These are phyloP conservation scores for Troglohyphantes excavatus DNA, from an alignment of 2,888 invertebrate species.

Conservation along the genomic window DNA sequence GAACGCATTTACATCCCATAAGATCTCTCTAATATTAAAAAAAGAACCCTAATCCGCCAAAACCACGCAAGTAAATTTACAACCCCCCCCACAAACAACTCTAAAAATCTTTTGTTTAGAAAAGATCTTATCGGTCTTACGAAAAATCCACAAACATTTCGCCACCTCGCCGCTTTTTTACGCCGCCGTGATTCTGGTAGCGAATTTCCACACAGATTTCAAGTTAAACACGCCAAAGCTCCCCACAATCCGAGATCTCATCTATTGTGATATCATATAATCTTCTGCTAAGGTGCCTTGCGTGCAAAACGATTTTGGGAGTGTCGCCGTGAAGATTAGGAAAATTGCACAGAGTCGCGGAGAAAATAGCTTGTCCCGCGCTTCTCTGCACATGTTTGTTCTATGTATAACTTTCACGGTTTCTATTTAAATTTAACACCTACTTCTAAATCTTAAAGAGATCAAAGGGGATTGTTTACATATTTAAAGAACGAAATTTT, in stretches of 20 bases:
- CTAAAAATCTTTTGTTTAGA: constrained; percentile 24
- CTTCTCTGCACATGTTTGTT: no score
- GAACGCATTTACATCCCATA: no score
- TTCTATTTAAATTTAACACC: constrained; percentile 13
- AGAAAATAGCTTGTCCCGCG: background rate
- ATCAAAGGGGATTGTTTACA: no score
- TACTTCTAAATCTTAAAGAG: no score
- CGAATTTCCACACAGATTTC: background rate
- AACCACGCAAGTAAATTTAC: background rate
- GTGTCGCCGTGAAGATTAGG: constrained; percentile 22
- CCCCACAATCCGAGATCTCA: constrained; percentile 23
- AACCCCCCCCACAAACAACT: background rate
- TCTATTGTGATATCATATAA: constrained; percentile 46
- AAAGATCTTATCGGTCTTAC: constrained; percentile 39
- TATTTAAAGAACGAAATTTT: no score
- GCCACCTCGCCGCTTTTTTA: background rate
- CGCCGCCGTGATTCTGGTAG: background rate
- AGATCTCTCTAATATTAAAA: background rate
- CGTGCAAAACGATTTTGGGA: background rate
- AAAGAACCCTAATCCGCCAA: background rate
- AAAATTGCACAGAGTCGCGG: constrained; percentile 6
- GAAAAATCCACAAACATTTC: constrained; percentile 37
- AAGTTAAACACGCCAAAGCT: constrained; percentile 44
- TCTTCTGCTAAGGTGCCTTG: constrained; percentile 15
- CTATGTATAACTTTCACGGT: constrained; percentile 18